These are phyloP conservation scores for Uloborus diversus DNA, from an alignment of 1,140 invertebrate species.

Conservation along the genomic window DNA sequence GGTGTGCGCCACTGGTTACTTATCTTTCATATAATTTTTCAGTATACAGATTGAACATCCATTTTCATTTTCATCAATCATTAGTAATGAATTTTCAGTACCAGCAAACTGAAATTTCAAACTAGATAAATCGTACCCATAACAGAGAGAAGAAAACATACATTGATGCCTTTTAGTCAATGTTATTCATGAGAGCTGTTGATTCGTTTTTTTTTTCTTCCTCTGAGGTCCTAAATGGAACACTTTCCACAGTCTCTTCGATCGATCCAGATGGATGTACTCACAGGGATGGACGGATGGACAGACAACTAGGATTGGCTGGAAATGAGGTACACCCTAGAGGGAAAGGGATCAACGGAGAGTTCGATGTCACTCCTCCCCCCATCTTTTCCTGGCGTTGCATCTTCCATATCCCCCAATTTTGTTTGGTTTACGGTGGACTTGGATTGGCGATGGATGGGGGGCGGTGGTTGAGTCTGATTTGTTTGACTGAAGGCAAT, in stretches of 20 bases:
- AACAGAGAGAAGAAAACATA: no score
- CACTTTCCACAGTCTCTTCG: not conserved
- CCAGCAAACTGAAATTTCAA: no score
- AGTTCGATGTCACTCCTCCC: not conserved
- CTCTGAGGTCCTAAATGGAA: not conserved
- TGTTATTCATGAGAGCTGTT: no score
- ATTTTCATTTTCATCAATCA: no score
- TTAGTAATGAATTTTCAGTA: no score
- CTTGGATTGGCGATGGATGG: not conserved
- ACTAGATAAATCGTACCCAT: no score
- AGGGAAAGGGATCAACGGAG: not conserved
- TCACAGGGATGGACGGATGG: no score
- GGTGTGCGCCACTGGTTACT: no score
- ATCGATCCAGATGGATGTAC: constrained; percentile 22
- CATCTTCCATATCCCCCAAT: not conserved
- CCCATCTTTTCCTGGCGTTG: not conserved
- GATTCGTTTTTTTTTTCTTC: not conserved
- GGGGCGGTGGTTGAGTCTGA: not conserved
- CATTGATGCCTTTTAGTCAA: no score
- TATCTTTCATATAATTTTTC: no score
- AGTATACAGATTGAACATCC: no score
- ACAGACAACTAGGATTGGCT: not conserved
- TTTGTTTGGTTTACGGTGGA: constrained; percentile 24
- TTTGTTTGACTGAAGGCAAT: not conserved
- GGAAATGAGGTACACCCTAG: constrained; percentile 25